A percentile compares a stretch with the other conserved stretches of the same genome.
Conservation (phyloP, 1,140 invertebrate genomes). For the Drosophila aff. region DNA sequence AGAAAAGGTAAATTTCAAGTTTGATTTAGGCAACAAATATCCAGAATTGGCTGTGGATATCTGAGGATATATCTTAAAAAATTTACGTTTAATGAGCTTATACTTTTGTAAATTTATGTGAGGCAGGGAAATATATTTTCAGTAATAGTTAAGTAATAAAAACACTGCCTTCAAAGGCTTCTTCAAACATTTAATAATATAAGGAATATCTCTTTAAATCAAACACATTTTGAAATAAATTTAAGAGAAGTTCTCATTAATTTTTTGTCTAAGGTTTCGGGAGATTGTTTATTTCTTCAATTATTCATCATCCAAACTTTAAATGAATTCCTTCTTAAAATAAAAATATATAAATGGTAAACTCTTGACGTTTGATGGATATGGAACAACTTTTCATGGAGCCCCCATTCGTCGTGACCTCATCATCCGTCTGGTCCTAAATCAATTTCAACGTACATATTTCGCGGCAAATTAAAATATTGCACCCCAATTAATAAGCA, state of each 20-base stretch:
- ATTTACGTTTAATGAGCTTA: not conserved
- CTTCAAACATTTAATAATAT: not conserved
- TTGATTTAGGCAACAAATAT: not conserved
- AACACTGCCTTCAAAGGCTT: not conserved
- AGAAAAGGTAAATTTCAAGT: not conserved
- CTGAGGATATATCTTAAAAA: not conserved
- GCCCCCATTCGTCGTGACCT: conserved; percentile 15
- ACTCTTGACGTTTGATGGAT: conserved; percentile 22
- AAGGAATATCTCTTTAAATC: not conserved
- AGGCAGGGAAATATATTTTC: no score
- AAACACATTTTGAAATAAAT: not conserved
- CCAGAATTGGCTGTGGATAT: not conserved
- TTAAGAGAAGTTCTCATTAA: not conserved
- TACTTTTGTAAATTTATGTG: not conserved
- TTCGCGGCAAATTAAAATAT: conserved; percentile 13
- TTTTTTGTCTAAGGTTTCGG: no score
- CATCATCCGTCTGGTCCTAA: conserved; percentile 19
- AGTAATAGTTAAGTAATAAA: not conserved
- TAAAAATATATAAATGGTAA: not conserved
- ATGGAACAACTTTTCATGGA: conserved; percentile 14
- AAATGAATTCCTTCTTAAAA: not conserved
- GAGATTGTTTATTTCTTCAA: not conserved
- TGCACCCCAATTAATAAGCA: conserved; percentile 38
- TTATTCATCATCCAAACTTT: not conserved
- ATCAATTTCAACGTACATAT: conserved; percentile 16